These are phyloP conservation scores for Entomyzon cyanotis DNA, from an alignment of 2,113 vertebrate genomes.

Conservation along the genomic window DNA sequence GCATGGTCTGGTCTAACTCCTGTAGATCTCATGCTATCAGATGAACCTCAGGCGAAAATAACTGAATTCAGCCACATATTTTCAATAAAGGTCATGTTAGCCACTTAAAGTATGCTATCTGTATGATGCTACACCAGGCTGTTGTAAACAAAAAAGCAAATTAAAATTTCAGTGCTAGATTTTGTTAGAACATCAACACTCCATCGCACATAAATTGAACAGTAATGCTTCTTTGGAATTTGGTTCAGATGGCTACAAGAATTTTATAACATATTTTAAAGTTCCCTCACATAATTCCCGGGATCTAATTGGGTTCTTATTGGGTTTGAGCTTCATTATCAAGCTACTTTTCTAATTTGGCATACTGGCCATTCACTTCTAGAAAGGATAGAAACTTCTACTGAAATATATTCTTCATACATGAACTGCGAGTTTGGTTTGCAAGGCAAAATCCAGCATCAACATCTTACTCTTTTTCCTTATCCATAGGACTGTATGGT, in stretches of 20 bases:
- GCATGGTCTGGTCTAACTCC: not conserved
- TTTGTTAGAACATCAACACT: not conserved
- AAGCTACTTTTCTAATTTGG: not conserved
- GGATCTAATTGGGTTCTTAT: not conserved
- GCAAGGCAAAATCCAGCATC: not conserved
- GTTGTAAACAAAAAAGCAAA: not conserved
- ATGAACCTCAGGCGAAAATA: not conserved
- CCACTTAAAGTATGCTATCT: not conserved
- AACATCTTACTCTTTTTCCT: not conserved
- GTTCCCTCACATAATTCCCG: not conserved
- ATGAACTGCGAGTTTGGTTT: not conserved
- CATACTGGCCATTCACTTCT: not conserved
- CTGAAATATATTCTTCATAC: not conserved
- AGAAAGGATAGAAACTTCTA: not conserved
- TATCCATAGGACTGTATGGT: not conserved
- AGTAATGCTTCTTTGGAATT: not conserved
- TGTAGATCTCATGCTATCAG: not conserved
- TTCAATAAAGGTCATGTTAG: not conserved
- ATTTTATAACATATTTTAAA: not conserved
- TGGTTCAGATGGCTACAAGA: not conserved
- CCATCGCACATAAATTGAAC: fast-evolving
- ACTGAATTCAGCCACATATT: not conserved
- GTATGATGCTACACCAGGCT: not conserved
- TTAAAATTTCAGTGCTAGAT: not conserved
- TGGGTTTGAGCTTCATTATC: not conserved